These are phyloP conservation scores for Drosophila austrosaltans DNA, from an alignment of 2,888 invertebrate genomes.

Conservation along the genomic window DNA sequence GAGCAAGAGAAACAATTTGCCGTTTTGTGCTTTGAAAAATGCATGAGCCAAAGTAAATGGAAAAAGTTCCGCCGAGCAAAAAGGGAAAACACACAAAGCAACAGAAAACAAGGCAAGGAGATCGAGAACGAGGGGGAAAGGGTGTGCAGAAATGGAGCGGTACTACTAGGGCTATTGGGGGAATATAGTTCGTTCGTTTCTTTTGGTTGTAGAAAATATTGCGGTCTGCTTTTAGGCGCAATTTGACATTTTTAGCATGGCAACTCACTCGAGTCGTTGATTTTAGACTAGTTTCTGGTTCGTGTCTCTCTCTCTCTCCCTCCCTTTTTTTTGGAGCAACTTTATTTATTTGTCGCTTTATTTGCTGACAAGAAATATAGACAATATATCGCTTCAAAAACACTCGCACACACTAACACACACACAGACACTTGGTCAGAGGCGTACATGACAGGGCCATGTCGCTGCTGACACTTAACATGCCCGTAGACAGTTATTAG, in stretches of 20 bases:
- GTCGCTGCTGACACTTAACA: slow-evolving; percentile 79
- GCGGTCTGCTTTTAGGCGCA: slow-evolving; percentile 77
- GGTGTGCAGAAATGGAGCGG: too few relatives aligned
- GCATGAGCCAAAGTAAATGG: slow-evolving; percentile 79
- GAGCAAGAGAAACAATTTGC: slow-evolving; percentile 72
- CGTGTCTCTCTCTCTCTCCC: slow-evolving; percentile 39
- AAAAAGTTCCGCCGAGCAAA: slow-evolving; percentile 70
- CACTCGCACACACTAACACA: slow-evolving; percentile 33
- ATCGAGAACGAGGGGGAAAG: background rate
- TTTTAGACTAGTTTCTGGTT: slow-evolving; percentile 60
- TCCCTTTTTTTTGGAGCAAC: slow-evolving; percentile 62
- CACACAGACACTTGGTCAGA: slow-evolving; percentile 23
- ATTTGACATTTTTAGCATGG: slow-evolving; percentile 69
- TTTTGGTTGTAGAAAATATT: slow-evolving; percentile 65
- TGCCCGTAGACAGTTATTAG: slow-evolving; percentile 79
- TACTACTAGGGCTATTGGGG: slow-evolving; percentile 4
- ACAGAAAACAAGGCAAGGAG: slow-evolving; percentile 32
- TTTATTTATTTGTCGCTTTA: slow-evolving; percentile 79
- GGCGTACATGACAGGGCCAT: slow-evolving; percentile 69
- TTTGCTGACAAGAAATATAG: slow-evolving; percentile 79
- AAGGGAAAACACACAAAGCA: slow-evolving; percentile 60
- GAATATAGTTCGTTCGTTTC: slow-evolving; percentile 16
- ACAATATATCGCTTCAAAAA: slow-evolving; percentile 65
- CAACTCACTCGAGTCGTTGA: slow-evolving; percentile 27
- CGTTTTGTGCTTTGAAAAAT: slow-evolving; percentile 78